phyloP scores from a whole-genome alignment of 2,797 vertebrate genomes.

The Parotocinclus haroldoi region DNA sequence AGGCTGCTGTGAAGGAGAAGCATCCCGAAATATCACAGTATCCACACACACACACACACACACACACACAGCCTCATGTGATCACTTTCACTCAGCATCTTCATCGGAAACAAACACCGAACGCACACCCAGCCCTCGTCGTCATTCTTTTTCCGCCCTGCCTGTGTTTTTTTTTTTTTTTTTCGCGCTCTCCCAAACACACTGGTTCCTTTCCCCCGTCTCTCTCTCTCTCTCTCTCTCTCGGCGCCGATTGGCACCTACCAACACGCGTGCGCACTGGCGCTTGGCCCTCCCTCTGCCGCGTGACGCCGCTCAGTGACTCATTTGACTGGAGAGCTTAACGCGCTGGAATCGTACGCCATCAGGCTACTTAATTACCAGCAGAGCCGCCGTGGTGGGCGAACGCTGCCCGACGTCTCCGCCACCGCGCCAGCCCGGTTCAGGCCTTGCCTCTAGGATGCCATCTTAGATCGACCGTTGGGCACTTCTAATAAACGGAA shows the following conservation, averaged over 20 bases:
- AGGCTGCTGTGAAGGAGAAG: conserved; percentile 42
- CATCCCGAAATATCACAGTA: conserved; percentile 49
- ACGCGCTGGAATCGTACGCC: conserved; percentile 40
- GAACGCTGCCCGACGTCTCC: not conserved
- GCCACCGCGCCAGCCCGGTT: not conserved
- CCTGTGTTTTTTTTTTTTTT: no score
- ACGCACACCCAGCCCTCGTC: conserved; percentile 16
- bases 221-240: conserved; percentile 31
- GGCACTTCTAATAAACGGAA: conserved; percentile 15
- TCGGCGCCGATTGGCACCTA: conserved; percentile 35
- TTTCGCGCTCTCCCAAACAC: not conserved
- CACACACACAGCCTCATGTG: conserved; percentile 28
- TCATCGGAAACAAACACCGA: conserved; percentile 30
- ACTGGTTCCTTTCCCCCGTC: conserved; percentile 16
- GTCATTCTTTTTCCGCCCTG: conserved; percentile 43
- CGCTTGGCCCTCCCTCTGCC: conserved; percentile 34
- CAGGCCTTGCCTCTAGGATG: conserved; percentile 37
- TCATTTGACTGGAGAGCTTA: conserved; percentile 52
- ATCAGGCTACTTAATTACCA: conserved; percentile 45
- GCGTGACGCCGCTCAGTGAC: conserved; percentile 44
- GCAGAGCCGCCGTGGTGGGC: conserved; percentile 22
- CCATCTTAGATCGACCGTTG: conserved; percentile 47
- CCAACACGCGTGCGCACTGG: conserved; percentile 44
- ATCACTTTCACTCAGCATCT: conserved; percentile 17
- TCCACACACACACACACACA: conserved; percentile 44